Percentiles rank a stretch among this genome's conserved stretches.
Evolutionary conservation across 2,888 invertebrate genomes (phyloP).

Genomic region (Oxyteleia sp.): DNA sequence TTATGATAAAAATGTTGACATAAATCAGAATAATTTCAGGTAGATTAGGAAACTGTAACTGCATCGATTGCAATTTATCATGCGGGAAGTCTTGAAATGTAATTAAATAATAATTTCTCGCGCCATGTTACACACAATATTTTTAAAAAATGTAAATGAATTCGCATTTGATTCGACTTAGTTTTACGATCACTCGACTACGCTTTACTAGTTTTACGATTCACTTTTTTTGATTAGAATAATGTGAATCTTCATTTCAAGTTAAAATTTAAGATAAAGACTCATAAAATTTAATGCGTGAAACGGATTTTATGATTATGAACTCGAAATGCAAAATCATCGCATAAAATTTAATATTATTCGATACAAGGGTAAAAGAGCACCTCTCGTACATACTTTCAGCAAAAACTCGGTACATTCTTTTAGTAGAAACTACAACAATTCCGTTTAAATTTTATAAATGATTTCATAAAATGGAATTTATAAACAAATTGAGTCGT

Average conservation of each 20-base stretch:
- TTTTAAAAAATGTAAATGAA: background rate
- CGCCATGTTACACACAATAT: no score
- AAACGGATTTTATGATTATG: constrained; percentile 1
- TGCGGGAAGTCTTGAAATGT: no score
- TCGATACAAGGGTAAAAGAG: background rate
- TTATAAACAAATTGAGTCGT: no score
- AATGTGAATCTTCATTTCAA: background rate
- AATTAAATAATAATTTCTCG: no score
- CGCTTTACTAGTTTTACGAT: background rate
- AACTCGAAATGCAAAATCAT: background rate
- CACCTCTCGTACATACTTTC: no score
- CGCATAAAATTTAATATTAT: background rate
- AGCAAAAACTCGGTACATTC: no score
- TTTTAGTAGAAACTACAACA: no score
- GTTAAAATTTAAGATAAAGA: background rate
- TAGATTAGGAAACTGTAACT: no score
- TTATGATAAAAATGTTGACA: background rate
- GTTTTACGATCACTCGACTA: background rate
- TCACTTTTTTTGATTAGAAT: background rate
- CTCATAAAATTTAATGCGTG: background rate
- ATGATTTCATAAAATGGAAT: no score
- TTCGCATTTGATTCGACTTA: background rate
- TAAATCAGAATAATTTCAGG: no score
- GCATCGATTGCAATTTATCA: no score
- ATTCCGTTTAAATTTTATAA: no score